A percentile compares a stretch with the other conserved stretches of the same genome.
phyloP scores from a whole-genome alignment of 2,888 invertebrate genomes.

The Schrankia costaestrigalis region DNA sequence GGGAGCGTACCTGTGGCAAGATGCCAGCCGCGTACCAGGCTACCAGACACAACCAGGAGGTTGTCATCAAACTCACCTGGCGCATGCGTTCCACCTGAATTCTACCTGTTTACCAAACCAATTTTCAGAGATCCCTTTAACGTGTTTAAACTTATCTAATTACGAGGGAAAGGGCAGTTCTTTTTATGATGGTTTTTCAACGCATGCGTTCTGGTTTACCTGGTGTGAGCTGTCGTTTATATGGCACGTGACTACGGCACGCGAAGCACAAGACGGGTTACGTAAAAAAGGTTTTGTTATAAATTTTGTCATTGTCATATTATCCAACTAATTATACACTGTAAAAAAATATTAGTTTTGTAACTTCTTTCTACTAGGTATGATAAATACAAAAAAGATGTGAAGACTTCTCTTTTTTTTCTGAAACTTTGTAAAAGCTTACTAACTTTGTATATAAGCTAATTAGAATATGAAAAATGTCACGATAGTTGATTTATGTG shows the following conservation, averaged over 20 bases:
- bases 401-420: no score
- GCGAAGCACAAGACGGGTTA: constrained; percentile 1
- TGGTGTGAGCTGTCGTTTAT: constrained; percentile 29
- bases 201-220: constrained; percentile 48
- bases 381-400: no score
- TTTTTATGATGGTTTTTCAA: constrained; percentile 32
- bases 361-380: no score
- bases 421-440: no score
- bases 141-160: constrained; percentile 10
- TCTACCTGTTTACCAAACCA: constrained; percentile 57
- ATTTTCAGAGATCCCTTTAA: constrained; percentile 34
- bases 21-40: constrained; percentile 78
- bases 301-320: no score
- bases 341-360: no score
- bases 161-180: constrained; percentile 27
- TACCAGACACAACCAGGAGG: constrained; percentile 48
- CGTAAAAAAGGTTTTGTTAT: neutral
- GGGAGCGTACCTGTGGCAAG: constrained; percentile 79
- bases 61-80: constrained; percentile 52
- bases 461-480: no score
- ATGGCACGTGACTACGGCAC: constrained; percentile 41
- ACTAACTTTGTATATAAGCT: no score
- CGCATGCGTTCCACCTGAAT: constrained; percentile 74
- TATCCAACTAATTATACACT: neutral
- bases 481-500: no score